Percentiles rank a stretch among this genome's conserved stretches.
phyloP scores from a whole-genome alignment of 2,797 vertebrate species.

The Gymnothorax reevesii region DNA sequence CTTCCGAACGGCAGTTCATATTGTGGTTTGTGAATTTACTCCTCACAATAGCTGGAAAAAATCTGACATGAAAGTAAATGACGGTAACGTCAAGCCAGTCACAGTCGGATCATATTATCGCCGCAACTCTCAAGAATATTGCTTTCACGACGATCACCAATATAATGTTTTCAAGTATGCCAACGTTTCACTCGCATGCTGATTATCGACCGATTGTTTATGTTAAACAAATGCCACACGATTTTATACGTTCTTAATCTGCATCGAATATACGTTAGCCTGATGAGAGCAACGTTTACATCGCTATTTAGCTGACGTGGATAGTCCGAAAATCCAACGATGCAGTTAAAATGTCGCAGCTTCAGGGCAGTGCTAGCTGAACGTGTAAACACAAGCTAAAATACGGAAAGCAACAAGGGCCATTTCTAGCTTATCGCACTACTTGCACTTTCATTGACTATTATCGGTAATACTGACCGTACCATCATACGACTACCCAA shows the following conservation, averaged over 20 bases:
- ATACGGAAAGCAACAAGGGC: slow-evolving; percentile 33
- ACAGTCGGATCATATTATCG: background rate
- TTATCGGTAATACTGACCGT: background rate
- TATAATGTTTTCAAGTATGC: background rate
- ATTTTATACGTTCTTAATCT: background rate
- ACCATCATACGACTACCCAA: background rate
- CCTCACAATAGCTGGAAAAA: slow-evolving; percentile 28
- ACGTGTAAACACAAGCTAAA: slow-evolving; percentile 31
- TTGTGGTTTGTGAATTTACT: slow-evolving; percentile 23
- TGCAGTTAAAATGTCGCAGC: slow-evolving; percentile 27
- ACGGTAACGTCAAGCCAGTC: background rate
- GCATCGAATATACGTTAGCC: background rate
- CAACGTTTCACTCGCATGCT: background rate
- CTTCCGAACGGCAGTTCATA: slow-evolving; percentile 97
- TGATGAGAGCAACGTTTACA: background rate
- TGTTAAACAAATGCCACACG: background rate
- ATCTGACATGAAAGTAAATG: background rate
- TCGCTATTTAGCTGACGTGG: background rate
- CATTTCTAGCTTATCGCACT: background rate
- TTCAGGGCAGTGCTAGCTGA: slow-evolving; percentile 19
- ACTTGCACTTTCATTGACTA: background rate
- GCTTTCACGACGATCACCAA: background rate
- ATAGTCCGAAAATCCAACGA: background rate
- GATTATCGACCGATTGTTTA: background rate
- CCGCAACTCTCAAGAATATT: background rate